These are phyloP conservation scores for Smittia sp. DNA, from an alignment of 2,888 invertebrate genomes.

Conservation along the genomic window DNA sequence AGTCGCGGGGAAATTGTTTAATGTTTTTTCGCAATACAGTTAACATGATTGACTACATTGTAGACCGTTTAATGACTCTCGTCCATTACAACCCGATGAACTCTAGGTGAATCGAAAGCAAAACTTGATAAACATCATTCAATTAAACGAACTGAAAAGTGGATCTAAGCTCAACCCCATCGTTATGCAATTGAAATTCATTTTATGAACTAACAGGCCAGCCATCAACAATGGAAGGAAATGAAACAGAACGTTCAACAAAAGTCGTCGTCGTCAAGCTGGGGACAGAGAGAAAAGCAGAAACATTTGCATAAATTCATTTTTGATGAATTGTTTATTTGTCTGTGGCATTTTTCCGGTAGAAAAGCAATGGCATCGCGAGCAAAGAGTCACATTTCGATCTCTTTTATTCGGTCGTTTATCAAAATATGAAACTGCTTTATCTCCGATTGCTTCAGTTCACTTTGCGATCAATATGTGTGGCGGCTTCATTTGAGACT, in stretches of 20 bases:
- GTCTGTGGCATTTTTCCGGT: background rate
- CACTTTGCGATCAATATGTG: too few relatives aligned
- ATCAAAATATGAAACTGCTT: too few relatives aligned
- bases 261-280: background rate
- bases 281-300: background rate
- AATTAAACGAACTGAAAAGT: too few relatives aligned
- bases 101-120: background rate
- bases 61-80: background rate
- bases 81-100: background rate
- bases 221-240: conserved; percentile 24
- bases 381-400: too few relatives aligned
- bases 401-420: too few relatives aligned
- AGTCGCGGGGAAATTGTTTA: background rate
- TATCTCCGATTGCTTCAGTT: too few relatives aligned
- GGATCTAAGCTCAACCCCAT: background rate
- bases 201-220: background rate
- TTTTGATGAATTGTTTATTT: conserved; percentile 12
- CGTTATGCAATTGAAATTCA: background rate
- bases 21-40: background rate
- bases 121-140: too few relatives aligned
- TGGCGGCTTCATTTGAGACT: too few relatives aligned
- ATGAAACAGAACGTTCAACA: conserved; percentile 2
- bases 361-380: conserved; percentile 5
- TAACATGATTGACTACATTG: conserved; percentile 2
- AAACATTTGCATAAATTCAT: background rate